Evolutionary conservation across 1,140 invertebrate genomes (phyloP).

Genomic region (Propsilocerus akamusi): DNA sequence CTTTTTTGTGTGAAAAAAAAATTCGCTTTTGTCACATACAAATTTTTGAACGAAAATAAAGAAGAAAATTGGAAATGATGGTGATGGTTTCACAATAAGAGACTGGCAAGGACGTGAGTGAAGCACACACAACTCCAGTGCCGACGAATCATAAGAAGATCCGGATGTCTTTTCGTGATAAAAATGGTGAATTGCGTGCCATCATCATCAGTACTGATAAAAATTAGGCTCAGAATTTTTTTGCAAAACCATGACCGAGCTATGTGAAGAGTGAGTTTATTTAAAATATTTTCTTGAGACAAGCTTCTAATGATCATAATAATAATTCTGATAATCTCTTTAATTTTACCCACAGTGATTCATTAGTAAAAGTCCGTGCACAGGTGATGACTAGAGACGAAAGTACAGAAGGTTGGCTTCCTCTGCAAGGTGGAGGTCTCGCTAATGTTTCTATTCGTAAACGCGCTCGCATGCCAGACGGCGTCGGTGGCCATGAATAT

Average conservation of each 20-base stretch:
- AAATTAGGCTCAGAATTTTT: conserved; percentile 42
- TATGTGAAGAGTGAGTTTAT: conserved; percentile 49
- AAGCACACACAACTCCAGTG: too few species aligned
- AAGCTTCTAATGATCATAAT: not conserved
- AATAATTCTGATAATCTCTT: conserved; percentile 7
- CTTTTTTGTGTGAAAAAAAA: too few species aligned
- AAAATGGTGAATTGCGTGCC: conserved; percentile 43
- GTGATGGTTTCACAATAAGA: too few species aligned
- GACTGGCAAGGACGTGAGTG: too few species aligned
- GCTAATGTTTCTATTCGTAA: conserved; percentile 79
- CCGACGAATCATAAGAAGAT: conserved; percentile 18
- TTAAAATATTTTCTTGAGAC: not conserved
- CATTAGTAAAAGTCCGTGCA: conserved; percentile 87
- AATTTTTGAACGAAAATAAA: too few species aligned
- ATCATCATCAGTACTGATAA: conserved; percentile 40
- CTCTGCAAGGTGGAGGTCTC: conserved; percentile 79
- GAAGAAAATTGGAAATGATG: too few species aligned
- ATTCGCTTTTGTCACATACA: too few species aligned
- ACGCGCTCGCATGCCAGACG: conserved; percentile 30
- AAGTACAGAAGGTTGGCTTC: conserved; percentile 88
- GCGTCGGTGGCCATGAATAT: conserved; percentile 45
- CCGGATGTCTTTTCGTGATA: conserved; percentile 42
- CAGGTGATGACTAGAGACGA: conserved; percentile 98
- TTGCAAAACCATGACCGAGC: conserved; percentile 54
- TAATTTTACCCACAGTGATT: conserved; percentile 47